These are phyloP conservation scores for Cettia cetti DNA, from an alignment of 2,113 vertebrate species.

Conservation along the genomic window DNA sequence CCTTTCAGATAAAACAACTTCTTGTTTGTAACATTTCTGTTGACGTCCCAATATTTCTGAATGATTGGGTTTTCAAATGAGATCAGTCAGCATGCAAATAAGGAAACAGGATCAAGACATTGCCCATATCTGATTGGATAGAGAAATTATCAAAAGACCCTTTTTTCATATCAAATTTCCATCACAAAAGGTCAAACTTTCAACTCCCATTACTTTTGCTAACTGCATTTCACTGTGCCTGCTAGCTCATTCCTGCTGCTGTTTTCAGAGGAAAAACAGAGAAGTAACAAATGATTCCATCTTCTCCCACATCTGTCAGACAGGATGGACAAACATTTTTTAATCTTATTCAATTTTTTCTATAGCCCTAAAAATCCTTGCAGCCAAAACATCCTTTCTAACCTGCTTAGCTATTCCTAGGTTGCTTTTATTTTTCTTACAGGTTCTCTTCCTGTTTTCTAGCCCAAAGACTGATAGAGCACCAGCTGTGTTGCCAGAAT, in stretches of 20 bases:
- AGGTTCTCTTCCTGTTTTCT: background rate
- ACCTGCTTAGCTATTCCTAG: background rate
- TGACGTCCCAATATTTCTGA: conserved; percentile 31
- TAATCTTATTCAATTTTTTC: background rate
- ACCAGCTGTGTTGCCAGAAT: background rate
- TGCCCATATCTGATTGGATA: conserved; percentile 76
- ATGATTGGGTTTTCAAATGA: conserved; percentile 77
- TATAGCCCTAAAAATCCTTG: background rate
- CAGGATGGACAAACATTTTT: background rate
- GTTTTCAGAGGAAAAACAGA: background rate
- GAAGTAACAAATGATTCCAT: background rate
- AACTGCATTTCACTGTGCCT: conserved; percentile 21
- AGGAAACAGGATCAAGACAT: conserved; percentile 79
- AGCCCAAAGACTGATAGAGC: background rate
- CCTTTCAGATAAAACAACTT: conserved; percentile 52
- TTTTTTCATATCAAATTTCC: conserved; percentile 77
- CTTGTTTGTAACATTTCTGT: conserved; percentile 22
- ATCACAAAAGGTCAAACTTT: conserved; percentile 77
- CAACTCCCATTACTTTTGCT: conserved; percentile 48
- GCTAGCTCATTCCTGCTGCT: conserved; percentile 17
- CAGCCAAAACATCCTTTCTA: conserved; percentile 1
- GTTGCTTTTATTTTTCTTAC: background rate
- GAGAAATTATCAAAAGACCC: conserved; percentile 77
- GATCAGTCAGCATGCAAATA: conserved; percentile 78
- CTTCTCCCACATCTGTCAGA: conserved; percentile 11